These are phyloP conservation scores for Centrocercus urophasianus DNA, from an alignment of 2,113 vertebrate genomes.

Conservation along the genomic window DNA sequence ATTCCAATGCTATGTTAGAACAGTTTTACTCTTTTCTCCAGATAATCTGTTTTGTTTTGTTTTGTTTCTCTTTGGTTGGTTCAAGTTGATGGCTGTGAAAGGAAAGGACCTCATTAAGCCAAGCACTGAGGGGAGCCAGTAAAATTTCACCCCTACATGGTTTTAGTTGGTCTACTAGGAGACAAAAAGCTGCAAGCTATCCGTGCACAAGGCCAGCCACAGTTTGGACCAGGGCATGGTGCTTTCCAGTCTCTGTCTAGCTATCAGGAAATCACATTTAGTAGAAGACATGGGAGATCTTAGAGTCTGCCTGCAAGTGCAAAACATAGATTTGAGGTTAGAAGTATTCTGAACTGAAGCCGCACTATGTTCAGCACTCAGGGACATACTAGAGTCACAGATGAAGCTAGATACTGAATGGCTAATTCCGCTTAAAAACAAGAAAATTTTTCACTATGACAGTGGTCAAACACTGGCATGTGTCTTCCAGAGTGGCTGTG, in stretches of 20 bases:
- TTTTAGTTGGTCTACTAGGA: neutral
- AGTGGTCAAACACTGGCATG: neutral
- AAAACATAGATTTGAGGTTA: neutral
- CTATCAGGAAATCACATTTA: neutral
- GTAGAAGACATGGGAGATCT: neutral
- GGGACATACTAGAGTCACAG: neutral
- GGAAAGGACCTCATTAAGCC: neutral
- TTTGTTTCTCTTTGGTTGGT: neutral
- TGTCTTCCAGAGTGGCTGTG: neutral
- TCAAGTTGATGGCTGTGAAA: neutral
- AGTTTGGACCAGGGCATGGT: accelerated
- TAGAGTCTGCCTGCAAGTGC: neutral
- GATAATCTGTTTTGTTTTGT: neutral
- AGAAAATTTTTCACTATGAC: neutral
- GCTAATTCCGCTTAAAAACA: neutral
- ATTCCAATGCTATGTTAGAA: conserved; percentile 42
- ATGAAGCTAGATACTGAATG: neutral
- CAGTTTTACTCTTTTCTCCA: conserved; percentile 21
- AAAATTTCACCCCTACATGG: neutral
- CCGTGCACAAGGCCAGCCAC: neutral
- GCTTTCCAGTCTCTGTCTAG: neutral
- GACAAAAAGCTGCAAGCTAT: neutral
- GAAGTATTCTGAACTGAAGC: neutral
- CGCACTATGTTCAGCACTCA: neutral
- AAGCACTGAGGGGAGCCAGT: neutral